These are phyloP conservation scores for Pseudochaenichthys georgianus DNA, from an alignment of 2,797 vertebrate species.

Conservation along the genomic window DNA sequence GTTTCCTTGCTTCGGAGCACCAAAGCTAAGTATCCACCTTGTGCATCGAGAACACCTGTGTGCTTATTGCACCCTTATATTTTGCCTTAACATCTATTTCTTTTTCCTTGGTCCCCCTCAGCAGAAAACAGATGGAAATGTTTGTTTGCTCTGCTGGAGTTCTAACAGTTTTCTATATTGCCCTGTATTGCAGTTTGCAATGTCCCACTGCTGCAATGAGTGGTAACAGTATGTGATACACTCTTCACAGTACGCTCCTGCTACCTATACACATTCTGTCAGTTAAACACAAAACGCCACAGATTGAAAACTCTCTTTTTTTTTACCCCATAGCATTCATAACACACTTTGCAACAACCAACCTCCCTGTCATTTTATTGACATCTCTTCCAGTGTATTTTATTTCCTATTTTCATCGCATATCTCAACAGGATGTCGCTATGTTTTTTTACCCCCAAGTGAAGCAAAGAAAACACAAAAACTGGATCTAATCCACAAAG, in stretches of 20 bases:
- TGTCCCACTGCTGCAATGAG: slow-evolving; percentile 59
- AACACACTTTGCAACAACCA: background rate
- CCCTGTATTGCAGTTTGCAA: slow-evolving; percentile 38
- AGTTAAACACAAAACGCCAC: slow-evolving; percentile 49
- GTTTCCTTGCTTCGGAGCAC: slow-evolving; percentile 9
- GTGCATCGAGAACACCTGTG: background rate
- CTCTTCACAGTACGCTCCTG: slow-evolving; percentile 40
- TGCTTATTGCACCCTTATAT: slow-evolving; percentile 4
- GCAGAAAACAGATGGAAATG: slow-evolving; percentile 41
- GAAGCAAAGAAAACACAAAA: slow-evolving; percentile 14
- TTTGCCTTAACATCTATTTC: slow-evolving; percentile 3
- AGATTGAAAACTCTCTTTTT: slow-evolving; percentile 25
- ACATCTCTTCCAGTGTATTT: slow-evolving; percentile 10
- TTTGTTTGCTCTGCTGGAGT: slow-evolving; percentile 63
- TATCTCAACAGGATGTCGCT: slow-evolving; percentile 1
- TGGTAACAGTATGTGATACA: slow-evolving; percentile 57
- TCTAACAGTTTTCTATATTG: slow-evolving; percentile 53
- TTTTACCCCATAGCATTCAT: slow-evolving; percentile 12
- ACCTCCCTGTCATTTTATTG: slow-evolving; percentile 7
- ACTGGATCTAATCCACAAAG: slow-evolving; percentile 2
- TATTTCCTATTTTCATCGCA: slow-evolving; percentile 23
- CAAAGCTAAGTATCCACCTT: slow-evolving; percentile 11
- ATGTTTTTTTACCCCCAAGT: background rate
- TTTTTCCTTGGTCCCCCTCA: slow-evolving; percentile 28
- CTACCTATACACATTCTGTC: slow-evolving; percentile 36